Evolutionary conservation across 2,888 invertebrate species (phyloP).

Genomic region (Brachyptera risi): DNA sequence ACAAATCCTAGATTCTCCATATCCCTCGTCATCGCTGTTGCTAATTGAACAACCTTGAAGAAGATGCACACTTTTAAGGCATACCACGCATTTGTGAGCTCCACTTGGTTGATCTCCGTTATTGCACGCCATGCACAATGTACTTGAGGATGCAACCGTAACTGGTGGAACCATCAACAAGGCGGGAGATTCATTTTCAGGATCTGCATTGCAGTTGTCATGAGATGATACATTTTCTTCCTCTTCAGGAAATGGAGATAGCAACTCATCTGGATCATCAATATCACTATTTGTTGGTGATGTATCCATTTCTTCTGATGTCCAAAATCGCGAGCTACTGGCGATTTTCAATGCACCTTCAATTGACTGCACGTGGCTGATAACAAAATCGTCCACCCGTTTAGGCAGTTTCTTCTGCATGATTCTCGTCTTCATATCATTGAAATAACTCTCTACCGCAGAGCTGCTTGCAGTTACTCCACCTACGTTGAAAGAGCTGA

Average conservation of each 20-base stretch:
- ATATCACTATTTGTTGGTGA: too few relatives aligned
- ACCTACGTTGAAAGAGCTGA: neutral
- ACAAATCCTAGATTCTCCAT: neutral
- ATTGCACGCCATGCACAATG: slow-evolving; percentile 9
- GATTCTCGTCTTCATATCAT: neutral
- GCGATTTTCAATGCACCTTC: slow-evolving; percentile 12
- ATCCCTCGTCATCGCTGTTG: neutral
- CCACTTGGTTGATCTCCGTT: neutral
- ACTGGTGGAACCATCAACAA: too few relatives aligned
- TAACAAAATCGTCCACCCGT: neutral
- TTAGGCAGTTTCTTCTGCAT: neutral
- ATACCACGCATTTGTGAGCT: neutral
- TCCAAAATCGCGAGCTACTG: too few relatives aligned
- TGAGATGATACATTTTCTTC: too few relatives aligned
- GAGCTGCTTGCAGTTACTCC: slow-evolving; percentile 10
- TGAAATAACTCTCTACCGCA: slow-evolving; percentile 5
- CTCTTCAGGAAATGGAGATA: too few relatives aligned
- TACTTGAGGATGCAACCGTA: too few relatives aligned
- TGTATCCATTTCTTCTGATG: too few relatives aligned
- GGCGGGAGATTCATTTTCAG: too few relatives aligned
- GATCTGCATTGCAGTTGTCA: too few relatives aligned
- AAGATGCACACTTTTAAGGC: neutral
- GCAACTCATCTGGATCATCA: too few relatives aligned
- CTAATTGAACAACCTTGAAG: neutral
- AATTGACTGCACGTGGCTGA: neutral